Base-by-base conservation (phyloP, 2,888 invertebrate species). In the Abrostola tripartita region DNA sequence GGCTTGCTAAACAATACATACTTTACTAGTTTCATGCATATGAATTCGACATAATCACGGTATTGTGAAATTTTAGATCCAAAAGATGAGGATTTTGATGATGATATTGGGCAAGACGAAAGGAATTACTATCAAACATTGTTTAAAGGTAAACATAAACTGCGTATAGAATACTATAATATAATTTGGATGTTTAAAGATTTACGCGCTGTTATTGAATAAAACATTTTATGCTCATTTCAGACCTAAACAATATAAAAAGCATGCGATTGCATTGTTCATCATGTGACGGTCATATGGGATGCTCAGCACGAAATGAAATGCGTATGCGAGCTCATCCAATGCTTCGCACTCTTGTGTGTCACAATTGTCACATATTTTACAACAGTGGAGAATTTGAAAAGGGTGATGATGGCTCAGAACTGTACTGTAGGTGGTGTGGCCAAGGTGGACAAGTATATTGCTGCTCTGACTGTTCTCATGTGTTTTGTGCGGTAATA, bases 401-500 rank as follows among this genome's bases (percentile, higher is more conserved):
- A 66, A 97, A 97, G 90, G 97, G 97, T 55, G 97, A 97, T 86
- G 97, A 97, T 91, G 97, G 97, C 36, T 97, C 97, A 12, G 97
- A 97, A 85, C 90, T 97, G 68, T 97, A 97, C 83, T 97, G 97
- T 79, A 95, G 97, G 54, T 97, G 97, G 97, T 97, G 97, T 83
- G 97, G 97, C 0, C 97, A 97, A 87, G 97, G 96, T 5, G 97
- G 97, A 5, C 96, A 96, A 88, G 97, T 97, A 0, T 96, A 97
- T 82, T 97, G 97, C 84, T 97, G 97, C 83, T 96, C 97, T 1
- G 95, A 95, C 69, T 97, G 97, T 72, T 96, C 96, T 53, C 96
- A 95, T 90, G 97, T 97, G 0, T 97, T 97, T 86, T 97, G 97
- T 88, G 96, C 96, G 87, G 96, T 96, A 90, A 90, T 79, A 85